These are phyloP conservation scores for Theretra japonica DNA, from an alignment of 2,888 invertebrate genomes.

Conservation along the genomic window DNA sequence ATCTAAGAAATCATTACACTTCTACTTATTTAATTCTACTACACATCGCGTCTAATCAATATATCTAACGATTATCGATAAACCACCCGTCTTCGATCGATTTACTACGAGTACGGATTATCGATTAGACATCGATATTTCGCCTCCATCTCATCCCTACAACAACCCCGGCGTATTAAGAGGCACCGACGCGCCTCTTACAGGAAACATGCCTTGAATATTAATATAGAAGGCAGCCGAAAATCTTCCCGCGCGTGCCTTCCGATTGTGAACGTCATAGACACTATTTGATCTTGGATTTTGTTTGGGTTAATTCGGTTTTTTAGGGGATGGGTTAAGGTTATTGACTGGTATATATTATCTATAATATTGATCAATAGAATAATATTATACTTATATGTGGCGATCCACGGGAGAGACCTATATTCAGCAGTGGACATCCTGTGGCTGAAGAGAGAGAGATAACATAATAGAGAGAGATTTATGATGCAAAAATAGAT, in stretches of 20 bases:
- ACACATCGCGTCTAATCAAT: too few relatives aligned
- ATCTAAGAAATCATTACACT: too few relatives aligned
- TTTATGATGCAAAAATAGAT: too few relatives aligned
- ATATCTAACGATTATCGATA: too few relatives aligned
- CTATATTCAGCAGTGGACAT: too few relatives aligned
- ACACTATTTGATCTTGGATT: not conserved
- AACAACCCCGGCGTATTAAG: not conserved
- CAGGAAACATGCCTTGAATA: constrained; percentile 14
- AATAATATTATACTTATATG: too few relatives aligned
- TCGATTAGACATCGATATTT: not conserved
- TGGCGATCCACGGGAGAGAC: too few relatives aligned
- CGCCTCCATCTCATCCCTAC: not conserved
- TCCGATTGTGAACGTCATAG: not conserved
- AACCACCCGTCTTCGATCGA: not conserved
- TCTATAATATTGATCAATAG: too few relatives aligned
- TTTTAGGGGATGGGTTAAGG: not conserved
- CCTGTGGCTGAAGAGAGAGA: too few relatives aligned
- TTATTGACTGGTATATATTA: too few relatives aligned
- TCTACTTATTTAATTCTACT: too few relatives aligned
- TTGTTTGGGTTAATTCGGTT: not conserved
- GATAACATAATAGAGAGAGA: too few relatives aligned
- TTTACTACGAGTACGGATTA: not conserved
- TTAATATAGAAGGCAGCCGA: not conserved
- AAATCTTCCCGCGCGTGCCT: constrained; percentile 4
- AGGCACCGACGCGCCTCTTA: constrained; percentile 21